A percentile compares a stretch with the other conserved stretches of the same genome.
Evolutionary conservation across 2,888 invertebrate species (phyloP).

Genomic region (Onchidella celtica): DNA sequence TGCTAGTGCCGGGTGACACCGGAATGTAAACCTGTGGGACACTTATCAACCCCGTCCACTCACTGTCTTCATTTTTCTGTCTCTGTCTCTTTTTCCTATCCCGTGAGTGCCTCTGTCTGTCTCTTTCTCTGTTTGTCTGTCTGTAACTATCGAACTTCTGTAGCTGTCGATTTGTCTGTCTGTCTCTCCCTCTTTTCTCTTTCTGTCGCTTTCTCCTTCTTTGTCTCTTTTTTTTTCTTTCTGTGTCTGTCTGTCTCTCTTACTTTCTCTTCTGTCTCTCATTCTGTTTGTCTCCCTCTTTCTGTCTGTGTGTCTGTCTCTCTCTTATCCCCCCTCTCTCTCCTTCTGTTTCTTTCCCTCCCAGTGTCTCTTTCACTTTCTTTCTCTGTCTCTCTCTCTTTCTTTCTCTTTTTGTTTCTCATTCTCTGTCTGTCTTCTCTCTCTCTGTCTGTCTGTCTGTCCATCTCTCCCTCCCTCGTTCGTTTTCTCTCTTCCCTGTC

Average conservation of each 20-base stretch:
- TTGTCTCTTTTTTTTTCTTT: slow-evolving; percentile 4
- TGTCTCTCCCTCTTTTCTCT: not conserved
- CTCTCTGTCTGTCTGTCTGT: not conserved
- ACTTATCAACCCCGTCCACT: no score
- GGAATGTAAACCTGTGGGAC: no score
- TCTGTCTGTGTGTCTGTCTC: not conserved
- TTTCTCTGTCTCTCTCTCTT: not conserved
- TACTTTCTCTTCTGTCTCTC: not conserved
- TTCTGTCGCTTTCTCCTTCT: not conserved
- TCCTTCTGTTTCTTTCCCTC: not conserved
- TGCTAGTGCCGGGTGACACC: no score
- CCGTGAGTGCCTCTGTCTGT: no score
- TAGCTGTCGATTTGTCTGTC: no score
- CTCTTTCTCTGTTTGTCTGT: no score
- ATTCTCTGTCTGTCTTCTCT: not conserved
- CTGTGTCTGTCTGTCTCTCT: not conserved
- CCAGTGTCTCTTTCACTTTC: not conserved
- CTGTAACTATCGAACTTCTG: no score
- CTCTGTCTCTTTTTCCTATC: no score
- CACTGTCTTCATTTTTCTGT: no score
- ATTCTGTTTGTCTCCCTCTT: not conserved
- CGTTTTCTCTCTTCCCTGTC: no score
- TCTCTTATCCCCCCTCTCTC: not conserved
- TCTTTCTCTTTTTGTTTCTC: not conserved
- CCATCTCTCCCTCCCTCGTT: no score